Evolutionary conservation across 2,888 invertebrate genomes (phyloP), one percentile per base, ranked within the genome.

Genomic region (Portevinia maculata): DNA sequence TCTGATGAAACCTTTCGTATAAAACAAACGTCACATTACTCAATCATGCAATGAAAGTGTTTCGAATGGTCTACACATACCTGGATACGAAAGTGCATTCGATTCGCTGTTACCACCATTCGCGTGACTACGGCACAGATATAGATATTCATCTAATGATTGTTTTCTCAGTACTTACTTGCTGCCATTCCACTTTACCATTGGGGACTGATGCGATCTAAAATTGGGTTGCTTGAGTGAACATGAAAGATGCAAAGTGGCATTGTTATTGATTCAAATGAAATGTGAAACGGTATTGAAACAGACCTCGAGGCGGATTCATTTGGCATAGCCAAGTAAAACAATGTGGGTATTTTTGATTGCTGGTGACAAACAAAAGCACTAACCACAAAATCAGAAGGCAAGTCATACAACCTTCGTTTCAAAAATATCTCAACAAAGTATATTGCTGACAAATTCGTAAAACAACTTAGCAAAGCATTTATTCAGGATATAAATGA

Each of bases 101-200:
- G 24, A 53, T 46, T 15, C 60, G 30, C 17, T 8, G 34, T 30
- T 11, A 30, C 46, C 37, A 11, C 30, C 34, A 28, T 62, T 64
- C 30, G 73, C 64, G 78, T 73, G 73, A 53, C 73, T 65, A 21
- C 39, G 17, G 9, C 37, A 71, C 53, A 73, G 15, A 52, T 60
- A 44, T 55, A 60, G 59, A 60, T 53, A 59, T 52, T 52, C 37
- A 60, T 71, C 64, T 60, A 64, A 59, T 71, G 50, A 50, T 55
- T 39, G 60, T 62, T 55, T 70, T 62, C 50, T 34, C 39, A 62
- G 75, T 59, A 67, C 60, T 67, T 6, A 28, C 15, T 28, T 21
- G 30, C 7, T 32, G 46, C 34, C 41, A 50, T 55, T 69, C 39
- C 21, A 39, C 6, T 7, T 52, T 17, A 28, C 32, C 57, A 65